Evolutionary conservation across 2,113 vertebrate species (phyloP).

Genomic region (Otolemur garnettii): DNA sequence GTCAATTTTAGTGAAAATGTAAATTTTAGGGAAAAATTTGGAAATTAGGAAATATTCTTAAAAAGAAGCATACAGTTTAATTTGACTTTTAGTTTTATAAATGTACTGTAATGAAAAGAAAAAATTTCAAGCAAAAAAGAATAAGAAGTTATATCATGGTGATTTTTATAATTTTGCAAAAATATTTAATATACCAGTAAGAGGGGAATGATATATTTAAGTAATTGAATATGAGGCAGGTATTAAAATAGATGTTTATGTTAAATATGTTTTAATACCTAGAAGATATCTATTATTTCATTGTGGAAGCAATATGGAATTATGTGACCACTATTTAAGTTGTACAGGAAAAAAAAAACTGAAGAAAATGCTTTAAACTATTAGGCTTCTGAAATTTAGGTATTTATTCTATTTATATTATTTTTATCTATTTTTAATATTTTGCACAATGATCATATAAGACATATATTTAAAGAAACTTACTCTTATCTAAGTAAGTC

Average conservation of each 20-base stretch:
- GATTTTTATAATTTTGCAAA: background rate
- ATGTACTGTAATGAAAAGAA: background rate
- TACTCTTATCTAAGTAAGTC: background rate
- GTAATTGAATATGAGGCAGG: background rate
- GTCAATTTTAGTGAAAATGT: background rate
- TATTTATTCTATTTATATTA: background rate
- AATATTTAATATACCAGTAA: background rate
- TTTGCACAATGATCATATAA: background rate
- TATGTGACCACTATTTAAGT: background rate
- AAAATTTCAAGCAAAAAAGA: background rate
- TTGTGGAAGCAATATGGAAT: background rate
- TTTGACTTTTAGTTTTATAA: constrained; percentile 63
- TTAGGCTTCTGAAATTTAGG: background rate
- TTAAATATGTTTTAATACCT: background rate
- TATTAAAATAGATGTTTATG: background rate
- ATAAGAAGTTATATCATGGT: background rate
- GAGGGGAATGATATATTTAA: background rate
- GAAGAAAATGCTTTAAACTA: background rate
- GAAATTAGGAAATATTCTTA: background rate
- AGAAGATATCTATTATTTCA: background rate
- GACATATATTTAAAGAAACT: background rate
- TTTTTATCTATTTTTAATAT: constrained; percentile 10
- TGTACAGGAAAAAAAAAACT: background rate
- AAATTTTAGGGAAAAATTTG: constrained; percentile 23
- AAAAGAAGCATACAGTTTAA: constrained; percentile 17